These are phyloP conservation scores for Melanotaenia nigrans DNA, from an alignment of 2,797 vertebrate species.

Conservation along the genomic window DNA sequence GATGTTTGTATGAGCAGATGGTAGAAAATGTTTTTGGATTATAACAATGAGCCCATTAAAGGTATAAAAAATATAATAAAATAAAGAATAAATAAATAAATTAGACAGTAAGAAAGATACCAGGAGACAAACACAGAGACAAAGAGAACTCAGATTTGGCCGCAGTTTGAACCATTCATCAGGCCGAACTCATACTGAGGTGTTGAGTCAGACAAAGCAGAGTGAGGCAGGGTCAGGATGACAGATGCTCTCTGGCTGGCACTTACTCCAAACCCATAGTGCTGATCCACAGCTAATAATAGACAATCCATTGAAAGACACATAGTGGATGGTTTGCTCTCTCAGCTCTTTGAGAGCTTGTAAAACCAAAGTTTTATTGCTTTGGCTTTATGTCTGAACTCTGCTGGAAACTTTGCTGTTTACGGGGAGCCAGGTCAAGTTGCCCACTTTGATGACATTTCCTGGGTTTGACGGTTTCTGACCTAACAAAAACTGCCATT, in stretches of 20 bases:
- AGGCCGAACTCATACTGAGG: conserved; percentile 40
- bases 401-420: conserved; percentile 20
- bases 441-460: conserved; percentile 22
- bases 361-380: conserved; percentile 47
- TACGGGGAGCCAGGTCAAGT: conserved; percentile 28
- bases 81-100: background rate
- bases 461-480: conserved; percentile 14
- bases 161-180: conserved; percentile 49
- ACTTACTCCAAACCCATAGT: conserved; percentile 55
- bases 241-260: conserved; percentile 62
- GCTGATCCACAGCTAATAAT: conserved; percentile 67
- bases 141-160: conserved; percentile 28
- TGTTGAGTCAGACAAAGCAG: conserved; percentile 54
- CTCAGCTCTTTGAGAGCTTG: conserved; percentile 51
- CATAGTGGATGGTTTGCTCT: conserved; percentile 24
- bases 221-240: conserved; percentile 50
- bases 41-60: conserved; percentile 21
- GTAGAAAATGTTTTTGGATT: conserved; percentile 17
- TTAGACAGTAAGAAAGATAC: conserved; percentile 11
- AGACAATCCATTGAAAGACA: conserved; percentile 49
- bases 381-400: conserved; percentile 33
- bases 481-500: conserved; percentile 16
- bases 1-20: conserved; percentile 2
- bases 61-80: background rate
- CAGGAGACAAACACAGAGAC: conserved; percentile 21